phyloP scores from a whole-genome alignment of 2,888 invertebrate genomes.

The Belgica antarctica region DNA sequence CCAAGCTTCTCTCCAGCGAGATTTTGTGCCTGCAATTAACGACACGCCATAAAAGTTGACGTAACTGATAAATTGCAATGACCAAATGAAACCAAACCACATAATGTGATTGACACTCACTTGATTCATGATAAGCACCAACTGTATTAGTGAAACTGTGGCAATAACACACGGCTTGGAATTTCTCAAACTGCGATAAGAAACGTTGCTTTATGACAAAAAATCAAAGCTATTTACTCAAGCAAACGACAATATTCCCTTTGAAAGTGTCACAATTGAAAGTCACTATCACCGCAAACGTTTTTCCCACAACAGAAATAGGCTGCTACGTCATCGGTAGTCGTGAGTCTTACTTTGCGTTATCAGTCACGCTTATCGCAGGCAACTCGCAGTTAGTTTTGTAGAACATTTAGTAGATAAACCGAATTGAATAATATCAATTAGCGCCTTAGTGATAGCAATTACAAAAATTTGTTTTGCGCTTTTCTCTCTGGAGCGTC shows the following conservation, averaged over 20 bases:
- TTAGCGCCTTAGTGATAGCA: not conserved
- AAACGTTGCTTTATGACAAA: not conserved
- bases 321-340: not conserved
- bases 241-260: not conserved
- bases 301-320: not conserved
- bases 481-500: no score
- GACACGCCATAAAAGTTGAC: no score
- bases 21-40: no score
- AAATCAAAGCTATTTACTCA: constrained; percentile 8
- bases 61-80: not conserved
- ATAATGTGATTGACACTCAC: not conserved
- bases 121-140: not conserved
- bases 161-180: not conserved
- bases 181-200: not conserved
- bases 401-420: not conserved
- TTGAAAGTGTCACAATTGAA: not conserved
- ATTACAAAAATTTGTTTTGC: no score
- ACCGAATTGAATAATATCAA: not conserved
- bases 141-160: not conserved
- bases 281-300: not conserved
- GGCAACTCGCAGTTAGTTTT: not conserved
- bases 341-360: not conserved
- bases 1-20: no score
- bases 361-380: not conserved
- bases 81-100: not conserved